phyloP scores from a whole-genome alignment of 2,113 vertebrate genomes.

The Mesoclemmys tuberculata region DNA sequence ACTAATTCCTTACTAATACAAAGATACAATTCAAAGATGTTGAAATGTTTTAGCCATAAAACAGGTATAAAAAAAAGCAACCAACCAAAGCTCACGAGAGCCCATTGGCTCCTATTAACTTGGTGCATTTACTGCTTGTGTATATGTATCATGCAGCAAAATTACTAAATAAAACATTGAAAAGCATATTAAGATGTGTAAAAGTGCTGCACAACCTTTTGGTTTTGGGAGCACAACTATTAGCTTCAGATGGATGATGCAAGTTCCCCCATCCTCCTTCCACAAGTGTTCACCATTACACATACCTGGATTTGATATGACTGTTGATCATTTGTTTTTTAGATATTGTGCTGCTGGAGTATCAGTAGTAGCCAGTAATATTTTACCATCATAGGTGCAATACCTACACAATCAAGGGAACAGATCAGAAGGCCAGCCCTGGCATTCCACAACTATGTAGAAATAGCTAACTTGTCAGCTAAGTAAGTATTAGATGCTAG shows the following conservation, averaged over 20 bases:
- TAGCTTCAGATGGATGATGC: background rate
- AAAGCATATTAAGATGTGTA: background rate
- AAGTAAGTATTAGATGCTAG: conserved; percentile 51
- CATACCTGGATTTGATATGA: background rate
- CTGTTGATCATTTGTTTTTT: background rate
- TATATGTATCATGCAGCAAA: background rate
- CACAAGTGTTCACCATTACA: background rate
- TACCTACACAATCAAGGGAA: conserved; percentile 28
- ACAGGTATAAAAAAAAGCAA: background rate
- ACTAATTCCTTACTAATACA: background rate
- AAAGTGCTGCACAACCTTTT: background rate
- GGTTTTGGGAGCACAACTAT: background rate
- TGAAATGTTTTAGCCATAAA: background rate
- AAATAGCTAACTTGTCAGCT: conserved; percentile 43
- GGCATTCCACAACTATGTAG: conserved; percentile 31
- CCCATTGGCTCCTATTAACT: background rate
- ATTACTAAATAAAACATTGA: background rate
- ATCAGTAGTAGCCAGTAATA: background rate
- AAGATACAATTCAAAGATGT: background rate
- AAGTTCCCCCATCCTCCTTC: background rate
- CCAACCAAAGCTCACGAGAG: background rate
- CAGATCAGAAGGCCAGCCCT: background rate
- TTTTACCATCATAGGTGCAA: conserved; percentile 32
- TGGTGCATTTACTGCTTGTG: background rate
- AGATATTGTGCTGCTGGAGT: background rate